phyloP scores from a whole-genome alignment of 2,113 vertebrate genomes.

The Corythoichthys haematopterus region DNA sequence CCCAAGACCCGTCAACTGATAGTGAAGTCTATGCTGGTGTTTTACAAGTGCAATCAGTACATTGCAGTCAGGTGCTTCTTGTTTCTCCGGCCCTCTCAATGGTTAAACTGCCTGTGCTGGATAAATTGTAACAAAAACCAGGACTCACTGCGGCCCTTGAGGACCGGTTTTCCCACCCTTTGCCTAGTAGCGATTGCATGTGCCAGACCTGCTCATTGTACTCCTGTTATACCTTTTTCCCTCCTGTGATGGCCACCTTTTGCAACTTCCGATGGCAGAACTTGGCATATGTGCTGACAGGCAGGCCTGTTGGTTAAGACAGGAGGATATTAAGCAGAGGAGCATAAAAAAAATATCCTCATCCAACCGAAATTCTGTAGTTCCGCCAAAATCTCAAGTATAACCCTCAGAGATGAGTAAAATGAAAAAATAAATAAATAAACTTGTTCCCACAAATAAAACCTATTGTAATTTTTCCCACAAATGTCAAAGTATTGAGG shows the following conservation, averaged over 20 bases:
- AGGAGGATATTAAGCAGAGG: constrained; percentile 10
- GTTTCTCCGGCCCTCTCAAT: too few species aligned
- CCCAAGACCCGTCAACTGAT: too few species aligned
- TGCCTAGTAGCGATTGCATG: background rate
- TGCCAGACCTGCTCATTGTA: background rate
- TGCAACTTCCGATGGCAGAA: constrained; percentile 87
- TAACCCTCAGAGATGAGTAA: constrained; percentile 24
- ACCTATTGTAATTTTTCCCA: constrained; percentile 27
- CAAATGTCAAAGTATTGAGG: constrained; percentile 36
- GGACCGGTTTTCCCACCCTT: too few species aligned
- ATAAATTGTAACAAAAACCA: too few species aligned
- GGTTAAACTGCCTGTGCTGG: too few species aligned
- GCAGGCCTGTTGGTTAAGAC: constrained; percentile 69
- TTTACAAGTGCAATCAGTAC: too few species aligned
- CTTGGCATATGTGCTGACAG: constrained; percentile 84
- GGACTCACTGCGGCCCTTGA: too few species aligned
- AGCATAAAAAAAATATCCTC: background rate
- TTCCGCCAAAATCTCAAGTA: background rate
- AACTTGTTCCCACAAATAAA: constrained; percentile 40
- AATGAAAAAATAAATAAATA: constrained; percentile 36
- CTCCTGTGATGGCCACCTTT: constrained; percentile 82
- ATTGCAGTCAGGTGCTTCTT: too few species aligned
- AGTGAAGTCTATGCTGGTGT: too few species aligned
- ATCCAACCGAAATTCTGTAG: constrained; percentile 2
- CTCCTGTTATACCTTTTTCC: constrained; percentile 79